These are phyloP conservation scores for Cheilinus undulatus DNA, from an alignment of 2,113 vertebrate species.

Conservation along the genomic window DNA sequence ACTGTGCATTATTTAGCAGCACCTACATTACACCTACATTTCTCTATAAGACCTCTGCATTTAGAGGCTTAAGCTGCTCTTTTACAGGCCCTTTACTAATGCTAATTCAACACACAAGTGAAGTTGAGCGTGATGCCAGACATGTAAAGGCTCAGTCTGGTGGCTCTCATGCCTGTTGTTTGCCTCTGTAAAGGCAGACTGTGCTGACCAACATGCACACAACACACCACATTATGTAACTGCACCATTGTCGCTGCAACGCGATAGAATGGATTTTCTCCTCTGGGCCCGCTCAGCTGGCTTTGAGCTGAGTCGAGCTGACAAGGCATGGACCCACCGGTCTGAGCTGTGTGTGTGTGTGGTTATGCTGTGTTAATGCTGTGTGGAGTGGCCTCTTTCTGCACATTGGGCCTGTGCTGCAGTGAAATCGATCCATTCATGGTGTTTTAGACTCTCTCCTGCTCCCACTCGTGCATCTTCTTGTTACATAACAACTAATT, in stretches of 20 bases:
- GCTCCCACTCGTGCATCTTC: constrained; percentile 55
- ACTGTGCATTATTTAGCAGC: neutral
- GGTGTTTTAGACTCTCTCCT: constrained; percentile 38
- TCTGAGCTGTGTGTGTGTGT: constrained; percentile 56
- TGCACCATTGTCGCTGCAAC: constrained; percentile 64
- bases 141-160: constrained; percentile 18
- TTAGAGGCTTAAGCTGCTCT: constrained; percentile 12
- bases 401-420: constrained; percentile 50
- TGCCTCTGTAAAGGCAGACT: constrained; percentile 18
- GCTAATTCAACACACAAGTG: neutral
- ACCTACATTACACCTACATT: neutral
- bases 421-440: constrained; percentile 66
- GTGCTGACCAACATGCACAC: constrained; percentile 51
- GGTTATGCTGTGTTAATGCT: constrained; percentile 35
- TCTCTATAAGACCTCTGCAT: neutral
- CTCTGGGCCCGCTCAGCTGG: constrained; percentile 64
- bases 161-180: constrained; percentile 43
- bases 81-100: constrained; percentile 1
- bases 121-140: constrained; percentile 1
- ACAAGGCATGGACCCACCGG: constrained; percentile 65
- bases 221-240: constrained; percentile 69
- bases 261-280: constrained; percentile 74
- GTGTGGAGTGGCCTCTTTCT: constrained; percentile 42
- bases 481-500: constrained; percentile 54
- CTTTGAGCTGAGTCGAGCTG: constrained; percentile 74